Evolutionary conservation across 2,797 vertebrate genomes (phyloP).

Genomic region (Crocidura indochinensis): DNA sequence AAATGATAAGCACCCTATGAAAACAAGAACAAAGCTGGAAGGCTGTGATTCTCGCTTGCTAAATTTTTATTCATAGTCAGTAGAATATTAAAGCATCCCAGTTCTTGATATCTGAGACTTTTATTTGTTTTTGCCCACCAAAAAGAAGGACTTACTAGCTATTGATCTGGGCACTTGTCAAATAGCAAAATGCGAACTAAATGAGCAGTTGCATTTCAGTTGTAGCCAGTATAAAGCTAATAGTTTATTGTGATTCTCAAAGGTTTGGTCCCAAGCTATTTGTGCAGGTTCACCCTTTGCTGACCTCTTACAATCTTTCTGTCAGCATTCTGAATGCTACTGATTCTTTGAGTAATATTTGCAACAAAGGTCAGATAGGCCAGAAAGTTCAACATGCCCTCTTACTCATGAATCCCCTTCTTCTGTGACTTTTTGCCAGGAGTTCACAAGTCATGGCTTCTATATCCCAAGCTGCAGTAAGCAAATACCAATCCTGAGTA

Average conservation of each 20-base stretch:
- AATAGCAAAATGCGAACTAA: constrained; percentile 61
- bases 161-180: constrained; percentile 14
- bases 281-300: constrained; percentile 18
- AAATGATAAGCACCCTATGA: not conserved
- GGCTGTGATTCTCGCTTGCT: not conserved
- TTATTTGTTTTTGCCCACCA: constrained; percentile 1
- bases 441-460: constrained; percentile 52
- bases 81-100: constrained; percentile 28
- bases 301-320: constrained; percentile 52
- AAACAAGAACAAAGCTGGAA: not conserved
- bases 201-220: constrained; percentile 56
- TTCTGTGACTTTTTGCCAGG: constrained; percentile 52
- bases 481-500: constrained; percentile 58
- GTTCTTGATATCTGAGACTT: constrained; percentile 10
- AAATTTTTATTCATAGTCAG: constrained; percentile 34
- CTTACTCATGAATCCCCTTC: constrained; percentile 55
- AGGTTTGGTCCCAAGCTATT: constrained; percentile 20
- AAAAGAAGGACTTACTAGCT: constrained; percentile 32
- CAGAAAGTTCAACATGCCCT: constrained; percentile 29
- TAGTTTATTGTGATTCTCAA: constrained; percentile 65
- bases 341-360: constrained; percentile 71
- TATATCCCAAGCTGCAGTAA: constrained; percentile 37
- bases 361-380: constrained; percentile 54
- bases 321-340: constrained; percentile 71
- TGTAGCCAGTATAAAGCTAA: constrained; percentile 43